Base-by-base conservation (phyloP, 1,140 invertebrate genomes). In the Andricus grossulariae region DNA sequence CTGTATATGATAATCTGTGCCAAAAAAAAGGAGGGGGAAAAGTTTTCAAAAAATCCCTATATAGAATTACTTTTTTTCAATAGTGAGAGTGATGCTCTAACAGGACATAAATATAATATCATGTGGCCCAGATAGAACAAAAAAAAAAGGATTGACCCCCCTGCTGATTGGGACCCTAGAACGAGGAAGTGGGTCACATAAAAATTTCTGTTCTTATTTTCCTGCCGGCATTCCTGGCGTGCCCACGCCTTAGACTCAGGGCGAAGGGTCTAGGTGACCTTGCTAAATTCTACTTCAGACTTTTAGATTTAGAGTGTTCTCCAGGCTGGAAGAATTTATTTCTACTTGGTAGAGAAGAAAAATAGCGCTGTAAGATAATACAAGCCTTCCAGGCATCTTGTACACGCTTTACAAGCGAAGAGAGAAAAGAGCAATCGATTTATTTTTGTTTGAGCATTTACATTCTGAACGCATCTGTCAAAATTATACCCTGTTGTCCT, bases 381-480 rank as follows among this genome's bases (percentile, higher is more conserved):
- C 60, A 66, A 66, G 16, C 21, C 52, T 54, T 19, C 4, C 25
- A 66, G 60, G 25, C 60, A 13, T 8, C 60, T 45, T 66, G 60
- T n/a, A 39, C 25, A 66, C n/a, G 25, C 25, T 32, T 60, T 39
- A 39, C 25, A 66, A 66, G 39, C 32, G 25, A 39, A 32, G n/a
- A 66, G 32, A 66, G 25, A n/a, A 21, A 39, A 66, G 18, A 12
- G 60, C 39, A 66, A 66, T 66, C 60, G 60, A 66, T 66, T 66
- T 66, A 66, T 15, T 66, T 66, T 66, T 66, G 32, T 66, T 66
- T 39, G 13, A 39, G 25, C 60, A 66, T 66, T 66, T 66, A 16
- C 60, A 66, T 66, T 66, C 25, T 66, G 25, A 66, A 66, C 60
- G 25, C 60, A 66, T 66, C 60, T 66, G 60, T 66, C 60, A 66